Percentiles rank a stretch among this genome's conserved stretches.
Conservation (phyloP, 2,797 vertebrate species). For the Balearica regulorum region DNA sequence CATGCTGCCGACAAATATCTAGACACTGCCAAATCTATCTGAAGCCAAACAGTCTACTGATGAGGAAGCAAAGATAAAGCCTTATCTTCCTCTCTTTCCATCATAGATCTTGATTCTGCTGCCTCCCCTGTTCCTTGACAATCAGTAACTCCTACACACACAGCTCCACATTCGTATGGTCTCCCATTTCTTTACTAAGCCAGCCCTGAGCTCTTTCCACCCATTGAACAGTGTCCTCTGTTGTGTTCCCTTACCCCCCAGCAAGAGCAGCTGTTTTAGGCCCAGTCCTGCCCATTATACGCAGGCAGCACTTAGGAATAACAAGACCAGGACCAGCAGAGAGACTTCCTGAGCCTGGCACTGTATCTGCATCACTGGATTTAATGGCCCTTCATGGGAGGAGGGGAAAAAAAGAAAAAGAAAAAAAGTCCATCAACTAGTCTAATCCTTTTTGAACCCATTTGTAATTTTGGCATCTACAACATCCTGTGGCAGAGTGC, state of each 20-base stretch:
- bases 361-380: not conserved
- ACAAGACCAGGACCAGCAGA: not conserved
- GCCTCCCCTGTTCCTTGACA: not conserved
- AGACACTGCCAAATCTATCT: not conserved
- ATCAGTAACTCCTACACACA: not conserved
- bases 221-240: not conserved
- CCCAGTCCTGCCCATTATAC: not conserved
- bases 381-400: not conserved
- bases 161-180: not conserved
- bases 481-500: conserved; percentile 61
- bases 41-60: not conserved
- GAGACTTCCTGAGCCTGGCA: conserved; percentile 23
- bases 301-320: conserved; percentile 7
- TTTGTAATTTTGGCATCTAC: conserved; percentile 59
- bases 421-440: not conserved
- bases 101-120: not conserved
- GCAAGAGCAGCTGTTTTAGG: not conserved
- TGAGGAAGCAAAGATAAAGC: not conserved
- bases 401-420: no score
- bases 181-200: not conserved
- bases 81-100: not conserved
- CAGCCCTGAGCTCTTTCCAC: not conserved
- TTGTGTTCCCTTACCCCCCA: not conserved
- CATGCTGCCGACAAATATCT: not conserved
- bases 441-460: conserved; percentile 50